Conservation (phyloP, 2,888 invertebrate species). For the Eumerus sabulonum region DNA sequence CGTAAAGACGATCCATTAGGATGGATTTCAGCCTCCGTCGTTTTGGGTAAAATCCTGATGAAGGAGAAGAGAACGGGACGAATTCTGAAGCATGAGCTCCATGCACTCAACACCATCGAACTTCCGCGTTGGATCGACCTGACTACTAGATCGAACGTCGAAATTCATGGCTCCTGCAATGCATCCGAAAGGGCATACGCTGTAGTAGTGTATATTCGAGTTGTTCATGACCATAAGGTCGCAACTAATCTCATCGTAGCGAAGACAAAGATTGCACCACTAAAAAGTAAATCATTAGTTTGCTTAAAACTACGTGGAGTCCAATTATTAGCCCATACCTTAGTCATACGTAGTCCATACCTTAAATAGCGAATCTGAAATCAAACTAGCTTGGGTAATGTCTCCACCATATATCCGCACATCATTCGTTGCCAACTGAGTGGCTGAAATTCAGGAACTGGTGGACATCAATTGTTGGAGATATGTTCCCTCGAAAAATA, state of each 20-base stretch:
- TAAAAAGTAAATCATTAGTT: conserved; percentile 16
- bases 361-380: background rate
- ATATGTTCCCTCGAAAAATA: background rate
- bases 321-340: conserved; percentile 2
- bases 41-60: conserved; percentile 12
- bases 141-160: background rate
- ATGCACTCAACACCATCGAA: background rate
- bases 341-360: conserved; percentile 2
- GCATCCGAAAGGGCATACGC: conserved; percentile 22
- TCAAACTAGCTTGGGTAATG: conserved; percentile 3
- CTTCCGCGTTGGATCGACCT: background rate
- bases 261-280: conserved; percentile 13
- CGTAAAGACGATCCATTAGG: background rate
- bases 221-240: background rate
- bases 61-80: background rate
- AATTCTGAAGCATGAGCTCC: background rate
- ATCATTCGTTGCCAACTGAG: conserved; percentile 3
- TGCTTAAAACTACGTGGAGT: conserved; percentile 9
- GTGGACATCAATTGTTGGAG: too few relatives aligned
- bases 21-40: conserved; percentile 4
- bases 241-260: background rate
- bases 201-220: conserved; percentile 9
- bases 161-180: conserved; percentile 16
- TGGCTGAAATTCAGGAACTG: conserved; percentile 6
- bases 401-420: background rate